These are phyloP conservation scores for Chironex yamaguchii DNA, from an alignment of 30 jellyfish, hydroid and myxozoan species.

Conservation along the genomic window DNA sequence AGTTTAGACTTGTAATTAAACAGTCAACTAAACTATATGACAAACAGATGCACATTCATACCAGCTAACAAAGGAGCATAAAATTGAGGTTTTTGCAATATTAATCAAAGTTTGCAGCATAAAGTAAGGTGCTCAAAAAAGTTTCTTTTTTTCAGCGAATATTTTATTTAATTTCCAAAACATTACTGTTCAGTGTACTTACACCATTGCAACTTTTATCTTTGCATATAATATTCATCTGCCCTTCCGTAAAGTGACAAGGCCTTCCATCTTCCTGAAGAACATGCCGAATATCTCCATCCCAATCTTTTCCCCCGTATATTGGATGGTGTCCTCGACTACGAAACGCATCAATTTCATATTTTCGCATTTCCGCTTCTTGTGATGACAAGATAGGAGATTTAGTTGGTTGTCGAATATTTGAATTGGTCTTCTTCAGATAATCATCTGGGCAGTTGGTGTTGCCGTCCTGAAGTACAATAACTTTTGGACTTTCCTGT, in stretches of 20 bases:
- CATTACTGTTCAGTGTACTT: too few relatives aligned
- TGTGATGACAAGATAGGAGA: constrained; percentile 50
- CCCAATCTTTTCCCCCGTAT: constrained; percentile 93
- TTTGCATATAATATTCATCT: neutral
- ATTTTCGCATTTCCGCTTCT: constrained; percentile 66
- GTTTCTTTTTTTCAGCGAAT: too few relatives aligned
- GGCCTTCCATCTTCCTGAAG: constrained; percentile 63
- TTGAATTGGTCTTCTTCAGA: constrained; percentile 71
- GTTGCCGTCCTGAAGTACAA: constrained; percentile 91
- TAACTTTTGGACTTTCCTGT: constrained; percentile 89
- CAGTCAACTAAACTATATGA: too few relatives aligned
- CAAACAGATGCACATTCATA: too few relatives aligned
- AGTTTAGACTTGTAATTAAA: too few relatives aligned
- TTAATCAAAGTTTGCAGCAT: too few relatives aligned
- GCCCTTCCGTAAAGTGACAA: neutral
- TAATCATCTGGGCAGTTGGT: constrained; percentile 79
- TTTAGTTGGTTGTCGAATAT: constrained; percentile 69
- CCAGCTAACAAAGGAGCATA: too few relatives aligned
- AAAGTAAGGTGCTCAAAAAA: too few relatives aligned
- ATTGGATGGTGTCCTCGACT: constrained; percentile 74
- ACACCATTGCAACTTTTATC: neutral
- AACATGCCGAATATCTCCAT: constrained; percentile 92
- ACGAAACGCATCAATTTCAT: constrained; percentile 68
- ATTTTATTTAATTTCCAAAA: too few relatives aligned
- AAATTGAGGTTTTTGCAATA: too few relatives aligned